Percentiles rank a stretch among this genome's conserved stretches.
Evolutionary conservation across 2,113 vertebrate genomes (phyloP).

Genomic region (Rhea americana): DNA sequence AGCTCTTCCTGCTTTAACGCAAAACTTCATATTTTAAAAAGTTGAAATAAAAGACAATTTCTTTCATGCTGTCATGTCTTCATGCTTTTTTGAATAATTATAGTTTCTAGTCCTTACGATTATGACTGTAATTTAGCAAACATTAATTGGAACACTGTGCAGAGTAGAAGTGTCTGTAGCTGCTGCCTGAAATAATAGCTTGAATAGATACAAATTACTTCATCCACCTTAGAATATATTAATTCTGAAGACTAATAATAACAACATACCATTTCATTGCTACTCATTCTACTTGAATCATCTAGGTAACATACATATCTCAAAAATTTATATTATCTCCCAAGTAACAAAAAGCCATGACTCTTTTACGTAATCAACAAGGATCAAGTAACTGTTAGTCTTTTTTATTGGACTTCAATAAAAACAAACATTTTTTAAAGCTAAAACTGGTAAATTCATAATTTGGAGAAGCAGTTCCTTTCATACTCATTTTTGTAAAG

Average conservation of each 20-base stretch:
- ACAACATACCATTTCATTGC: background rate
- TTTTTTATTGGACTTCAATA: background rate
- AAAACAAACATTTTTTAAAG: background rate
- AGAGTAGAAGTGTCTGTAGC: background rate
- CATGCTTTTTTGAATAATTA: background rate
- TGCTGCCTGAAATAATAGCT: slow-evolving; percentile 26
- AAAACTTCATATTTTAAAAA: background rate
- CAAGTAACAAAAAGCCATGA: background rate
- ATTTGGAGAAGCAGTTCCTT: background rate
- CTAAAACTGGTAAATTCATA: background rate
- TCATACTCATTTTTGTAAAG: background rate
- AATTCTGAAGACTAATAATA: background rate
- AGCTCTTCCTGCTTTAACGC: background rate
- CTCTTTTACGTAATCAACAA: background rate
- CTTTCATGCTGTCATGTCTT: background rate
- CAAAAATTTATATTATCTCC: background rate
- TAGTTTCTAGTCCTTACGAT: slow-evolving; percentile 15
- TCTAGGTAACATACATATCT: background rate
- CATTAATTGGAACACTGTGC: slow-evolving; percentile 13
- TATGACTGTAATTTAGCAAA: slow-evolving; percentile 41
- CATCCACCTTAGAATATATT: background rate
- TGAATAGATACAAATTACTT: background rate
- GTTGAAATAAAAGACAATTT: background rate
- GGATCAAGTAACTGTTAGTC: background rate
- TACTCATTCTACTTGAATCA: background rate